phyloP scores from a whole-genome alignment of 2,797 vertebrate genomes.

The Gadopsis marmoratus region DNA sequence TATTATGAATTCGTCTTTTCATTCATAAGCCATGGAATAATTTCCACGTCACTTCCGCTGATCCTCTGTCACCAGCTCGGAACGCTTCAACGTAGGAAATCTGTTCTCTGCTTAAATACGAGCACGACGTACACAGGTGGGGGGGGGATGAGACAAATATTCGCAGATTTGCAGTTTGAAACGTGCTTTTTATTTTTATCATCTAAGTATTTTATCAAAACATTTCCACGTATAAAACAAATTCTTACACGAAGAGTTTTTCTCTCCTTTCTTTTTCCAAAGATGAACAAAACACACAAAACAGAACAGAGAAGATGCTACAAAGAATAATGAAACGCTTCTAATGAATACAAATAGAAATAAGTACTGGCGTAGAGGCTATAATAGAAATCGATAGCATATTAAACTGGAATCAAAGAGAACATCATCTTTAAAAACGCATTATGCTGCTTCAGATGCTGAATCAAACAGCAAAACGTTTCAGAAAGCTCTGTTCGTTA shows the following conservation, averaged over 20 bases:
- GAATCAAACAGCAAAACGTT: constrained; percentile 33
- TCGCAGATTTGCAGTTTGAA: not conserved
- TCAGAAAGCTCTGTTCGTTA: constrained; percentile 38
- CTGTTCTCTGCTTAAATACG: not conserved
- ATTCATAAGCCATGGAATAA: not conserved
- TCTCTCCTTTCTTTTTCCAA: constrained; percentile 12
- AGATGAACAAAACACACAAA: constrained; percentile 35
- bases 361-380: constrained; percentile 72
- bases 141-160: not conserved
- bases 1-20: not conserved
- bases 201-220: constrained; percentile 71
- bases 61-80: not conserved
- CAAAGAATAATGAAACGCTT: constrained; percentile 62
- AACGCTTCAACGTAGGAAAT: not conserved
- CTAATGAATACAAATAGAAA: constrained; percentile 65
- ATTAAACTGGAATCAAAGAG: constrained; percentile 65
- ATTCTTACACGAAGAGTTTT: constrained; percentile 41
- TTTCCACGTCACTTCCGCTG: constrained; percentile 37
- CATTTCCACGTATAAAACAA: constrained; percentile 75
- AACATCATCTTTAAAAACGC: constrained; percentile 38
- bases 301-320: constrained; percentile 49
- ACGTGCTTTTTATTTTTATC: constrained; percentile 33
- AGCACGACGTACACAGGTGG: not conserved
- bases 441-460: constrained; percentile 27
- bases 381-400: constrained; percentile 68